Conservation (phyloP, 2,888 invertebrate species). For the Eristalinus sepulchralis region DNA sequence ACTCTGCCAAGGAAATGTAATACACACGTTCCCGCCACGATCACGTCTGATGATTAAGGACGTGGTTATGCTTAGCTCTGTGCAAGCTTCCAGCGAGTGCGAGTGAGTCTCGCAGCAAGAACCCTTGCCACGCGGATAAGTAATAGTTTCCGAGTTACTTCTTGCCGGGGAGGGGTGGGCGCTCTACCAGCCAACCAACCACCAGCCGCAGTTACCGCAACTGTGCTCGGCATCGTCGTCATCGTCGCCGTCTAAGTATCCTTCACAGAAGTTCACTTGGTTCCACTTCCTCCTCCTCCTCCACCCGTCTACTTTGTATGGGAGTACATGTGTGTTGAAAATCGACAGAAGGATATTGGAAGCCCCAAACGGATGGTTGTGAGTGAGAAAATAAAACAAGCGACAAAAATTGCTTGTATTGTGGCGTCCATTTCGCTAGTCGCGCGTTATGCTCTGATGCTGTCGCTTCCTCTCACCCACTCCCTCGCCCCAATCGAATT, state of each 20-base stretch:
- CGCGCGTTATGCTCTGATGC: conserved; percentile 31
- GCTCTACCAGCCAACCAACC: background rate
- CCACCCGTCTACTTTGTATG: no score
- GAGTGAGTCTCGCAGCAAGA: background rate
- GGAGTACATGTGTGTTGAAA: conserved; percentile 22
- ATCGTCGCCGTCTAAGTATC: conserved; percentile 21
- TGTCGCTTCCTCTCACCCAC: conserved; percentile 9
- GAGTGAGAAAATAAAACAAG: conserved; percentile 27
- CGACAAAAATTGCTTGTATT: conserved; percentile 9
- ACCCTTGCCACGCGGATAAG: conserved; percentile 52
- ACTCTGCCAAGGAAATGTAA: conserved; percentile 56
- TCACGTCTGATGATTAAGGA: conserved; percentile 69
- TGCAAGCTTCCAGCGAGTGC: conserved; percentile 2
- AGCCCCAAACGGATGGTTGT: conserved; percentile 9
- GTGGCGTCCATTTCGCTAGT: conserved; percentile 41
- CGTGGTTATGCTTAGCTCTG: conserved; percentile 57
- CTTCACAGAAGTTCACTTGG: conserved; percentile 14
- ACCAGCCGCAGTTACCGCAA: background rate
- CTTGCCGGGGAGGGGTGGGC: conserved; percentile 11
- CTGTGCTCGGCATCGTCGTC: background rate
- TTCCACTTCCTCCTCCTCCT: background rate
- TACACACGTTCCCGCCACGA: conserved; percentile 65
- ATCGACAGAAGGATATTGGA: conserved; percentile 52
- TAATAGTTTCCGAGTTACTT: conserved; percentile 61
- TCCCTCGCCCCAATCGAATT: background rate